Conservation (phyloP, 35 echinoderm and acorn worm genomes). For the Apostichopus parvimensis region DNA sequence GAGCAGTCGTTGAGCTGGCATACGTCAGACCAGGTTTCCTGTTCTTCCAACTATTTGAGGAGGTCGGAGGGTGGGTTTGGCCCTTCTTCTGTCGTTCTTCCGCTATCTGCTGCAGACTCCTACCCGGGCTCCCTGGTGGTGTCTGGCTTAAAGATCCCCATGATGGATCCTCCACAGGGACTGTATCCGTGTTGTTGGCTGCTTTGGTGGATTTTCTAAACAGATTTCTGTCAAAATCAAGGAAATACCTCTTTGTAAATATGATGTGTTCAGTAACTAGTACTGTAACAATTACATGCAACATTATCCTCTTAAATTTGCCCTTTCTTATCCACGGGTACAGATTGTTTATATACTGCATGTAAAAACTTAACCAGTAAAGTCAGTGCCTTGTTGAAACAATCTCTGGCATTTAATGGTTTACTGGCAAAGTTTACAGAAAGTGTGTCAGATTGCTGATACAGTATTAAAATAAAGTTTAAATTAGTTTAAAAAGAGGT, state of each 20-base stretch:
- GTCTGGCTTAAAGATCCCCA: conserved; percentile 68
- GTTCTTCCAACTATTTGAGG: conserved; percentile 86
- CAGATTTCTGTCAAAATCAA: conserved; percentile 30
- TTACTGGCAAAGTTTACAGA: no score
- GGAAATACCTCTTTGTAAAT: neutral
- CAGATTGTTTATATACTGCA: no score
- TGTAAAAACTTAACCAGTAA: no score
- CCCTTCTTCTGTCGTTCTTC: conserved; percentile 79
- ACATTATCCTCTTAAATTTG: no score
- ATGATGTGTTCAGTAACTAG: no score
- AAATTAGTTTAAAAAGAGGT: no score
- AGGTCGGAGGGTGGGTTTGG: conserved; percentile 90
- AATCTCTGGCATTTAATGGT: no score
- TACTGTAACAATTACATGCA: no score
- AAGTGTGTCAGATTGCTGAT: no score
- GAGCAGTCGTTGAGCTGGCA: conserved; percentile 87
- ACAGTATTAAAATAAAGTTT: no score
- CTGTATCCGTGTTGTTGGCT: neutral
- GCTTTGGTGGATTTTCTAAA: conserved; percentile 48
- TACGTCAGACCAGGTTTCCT: conserved; percentile 65
- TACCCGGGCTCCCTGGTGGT: conserved; percentile 33
- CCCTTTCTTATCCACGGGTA: no score
- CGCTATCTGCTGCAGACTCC: conserved; percentile 40
- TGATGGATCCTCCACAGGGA: neutral
- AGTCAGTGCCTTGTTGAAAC: no score